Percentiles rank a stretch among this genome's conserved stretches.
Conservation (phyloP, 1,140 invertebrate genomes). For the Ceratina calcarata region DNA sequence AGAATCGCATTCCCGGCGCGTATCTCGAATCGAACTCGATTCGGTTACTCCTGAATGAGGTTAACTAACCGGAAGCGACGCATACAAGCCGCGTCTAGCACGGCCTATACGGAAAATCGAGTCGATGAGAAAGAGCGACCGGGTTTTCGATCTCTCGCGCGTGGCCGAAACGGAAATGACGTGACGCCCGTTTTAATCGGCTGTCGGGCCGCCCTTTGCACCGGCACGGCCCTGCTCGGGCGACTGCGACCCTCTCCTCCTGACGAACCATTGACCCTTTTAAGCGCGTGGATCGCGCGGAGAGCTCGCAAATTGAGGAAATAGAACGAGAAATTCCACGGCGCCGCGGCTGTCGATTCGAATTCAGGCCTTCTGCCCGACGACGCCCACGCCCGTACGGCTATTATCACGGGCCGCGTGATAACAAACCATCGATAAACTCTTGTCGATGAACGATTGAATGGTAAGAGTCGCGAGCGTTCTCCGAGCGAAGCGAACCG, state of each 20-base stretch:
- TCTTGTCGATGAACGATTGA: neutral
- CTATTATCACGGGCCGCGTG: neutral
- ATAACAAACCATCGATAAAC: slow-evolving; percentile 11
- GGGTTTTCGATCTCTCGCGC: slow-evolving; percentile 39
- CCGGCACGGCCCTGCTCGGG: neutral
- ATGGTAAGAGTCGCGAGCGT: too few species aligned
- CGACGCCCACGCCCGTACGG: neutral
- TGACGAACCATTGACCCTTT: slow-evolving; percentile 31
- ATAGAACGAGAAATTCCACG: slow-evolving; percentile 22
- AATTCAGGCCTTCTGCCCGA: neutral
- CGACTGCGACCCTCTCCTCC: neutral
- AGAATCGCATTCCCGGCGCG: slow-evolving; percentile 62
- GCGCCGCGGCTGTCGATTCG: slow-evolving; percentile 1
- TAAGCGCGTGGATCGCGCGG: neutral
- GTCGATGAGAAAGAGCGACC: slow-evolving; percentile 29
- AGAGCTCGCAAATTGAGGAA: slow-evolving; percentile 31
- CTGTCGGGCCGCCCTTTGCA: slow-evolving; percentile 26
- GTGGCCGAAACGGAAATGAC: slow-evolving; percentile 24
- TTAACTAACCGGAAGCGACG: slow-evolving; percentile 73
- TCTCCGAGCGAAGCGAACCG: too few species aligned
- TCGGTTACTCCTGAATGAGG: slow-evolving; percentile 60
- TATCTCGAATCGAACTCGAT: slow-evolving; percentile 68
- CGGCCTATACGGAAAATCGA: slow-evolving; percentile 42
- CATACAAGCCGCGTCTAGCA: slow-evolving; percentile 59
- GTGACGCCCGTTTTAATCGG: slow-evolving; percentile 35